These are phyloP conservation scores for Tamias sibiricus DNA, from an alignment of 2,113 vertebrate species.

Conservation along the genomic window DNA sequence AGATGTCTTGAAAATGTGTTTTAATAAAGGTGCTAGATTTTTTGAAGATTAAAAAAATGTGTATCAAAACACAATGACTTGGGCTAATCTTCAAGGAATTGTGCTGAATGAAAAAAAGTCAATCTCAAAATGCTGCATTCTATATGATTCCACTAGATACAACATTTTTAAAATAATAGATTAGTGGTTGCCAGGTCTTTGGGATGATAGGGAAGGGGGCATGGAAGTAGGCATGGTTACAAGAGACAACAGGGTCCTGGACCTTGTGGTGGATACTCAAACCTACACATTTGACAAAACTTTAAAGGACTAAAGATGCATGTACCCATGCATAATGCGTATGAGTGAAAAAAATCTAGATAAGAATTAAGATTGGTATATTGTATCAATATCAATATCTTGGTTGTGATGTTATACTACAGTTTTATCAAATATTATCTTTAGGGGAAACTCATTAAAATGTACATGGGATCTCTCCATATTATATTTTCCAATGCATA, in stretches of 20 bases:
- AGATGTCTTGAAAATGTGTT: too few species aligned
- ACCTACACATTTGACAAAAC: not conserved
- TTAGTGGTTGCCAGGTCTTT: not conserved
- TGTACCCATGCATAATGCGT: not conserved
- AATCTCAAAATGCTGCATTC: not conserved
- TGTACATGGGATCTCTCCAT: not conserved
- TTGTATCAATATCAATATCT: not conserved
- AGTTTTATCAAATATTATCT: not conserved
- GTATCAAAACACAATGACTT: not conserved
- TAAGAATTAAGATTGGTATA: not conserved
- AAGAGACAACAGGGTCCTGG: not conserved
- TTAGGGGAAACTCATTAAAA: not conserved
- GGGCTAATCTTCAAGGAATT: not conserved
- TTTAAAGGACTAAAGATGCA: not conserved
- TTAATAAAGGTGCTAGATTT: too few species aligned
- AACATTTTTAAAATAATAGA: not conserved
- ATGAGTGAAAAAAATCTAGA: not conserved
- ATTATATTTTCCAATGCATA: not conserved
- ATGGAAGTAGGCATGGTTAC: not conserved
- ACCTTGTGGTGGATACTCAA: not conserved
- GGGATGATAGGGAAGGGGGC: not conserved
- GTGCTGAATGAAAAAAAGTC: not conserved
- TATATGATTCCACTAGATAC: not conserved
- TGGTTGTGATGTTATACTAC: not conserved
- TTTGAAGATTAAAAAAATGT: conserved; percentile 17